phyloP scores from a whole-genome alignment of 2,797 vertebrate genomes.

The Neopelma chrysocephalum region DNA sequence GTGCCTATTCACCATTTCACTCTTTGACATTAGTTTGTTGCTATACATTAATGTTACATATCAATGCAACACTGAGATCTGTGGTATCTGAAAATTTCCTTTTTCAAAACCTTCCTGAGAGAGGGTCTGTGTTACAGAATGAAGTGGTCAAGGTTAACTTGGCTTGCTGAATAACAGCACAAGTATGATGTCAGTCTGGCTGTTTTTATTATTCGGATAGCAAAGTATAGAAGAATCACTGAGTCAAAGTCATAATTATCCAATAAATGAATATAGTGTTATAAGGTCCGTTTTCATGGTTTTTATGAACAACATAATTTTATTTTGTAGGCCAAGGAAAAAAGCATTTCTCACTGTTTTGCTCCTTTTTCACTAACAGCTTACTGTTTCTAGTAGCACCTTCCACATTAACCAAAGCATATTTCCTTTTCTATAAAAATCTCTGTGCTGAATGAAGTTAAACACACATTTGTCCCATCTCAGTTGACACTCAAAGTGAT shows the following conservation, averaged over 20 bases:
- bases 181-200: background rate
- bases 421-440: background rate
- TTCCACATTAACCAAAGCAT: background rate
- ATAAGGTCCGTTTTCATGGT: background rate
- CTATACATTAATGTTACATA: background rate
- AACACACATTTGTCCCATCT: background rate
- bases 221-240: background rate
- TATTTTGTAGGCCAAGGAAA: background rate
- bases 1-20: background rate
- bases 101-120: background rate
- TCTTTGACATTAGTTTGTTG: background rate
- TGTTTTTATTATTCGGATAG: background rate
- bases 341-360: background rate
- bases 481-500: background rate
- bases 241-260: background rate
- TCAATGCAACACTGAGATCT: background rate
- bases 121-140: background rate
- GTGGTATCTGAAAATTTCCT: background rate
- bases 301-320: background rate
- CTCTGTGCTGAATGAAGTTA: background rate
- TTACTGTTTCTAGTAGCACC: background rate
- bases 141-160: background rate
- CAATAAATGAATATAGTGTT: background rate
- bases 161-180: background rate
- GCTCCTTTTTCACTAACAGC: background rate